Conservation (phyloP, 2,888 invertebrate species). For the Thymelicus sylvestris region DNA sequence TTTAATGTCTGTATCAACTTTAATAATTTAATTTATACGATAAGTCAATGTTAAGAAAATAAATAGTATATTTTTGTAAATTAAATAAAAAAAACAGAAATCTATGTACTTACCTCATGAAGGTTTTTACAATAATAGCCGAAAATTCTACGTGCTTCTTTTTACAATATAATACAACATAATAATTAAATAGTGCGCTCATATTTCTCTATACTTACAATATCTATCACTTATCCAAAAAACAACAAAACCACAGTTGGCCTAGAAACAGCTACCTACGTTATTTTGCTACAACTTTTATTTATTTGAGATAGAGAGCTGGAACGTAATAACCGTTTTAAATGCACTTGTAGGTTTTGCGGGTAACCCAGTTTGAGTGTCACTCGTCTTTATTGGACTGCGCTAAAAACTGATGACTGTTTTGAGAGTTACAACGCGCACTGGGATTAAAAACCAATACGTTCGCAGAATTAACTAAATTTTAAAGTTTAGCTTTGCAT, state of each 20-base stretch:
- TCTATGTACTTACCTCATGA: too few relatives aligned
- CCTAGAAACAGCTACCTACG: background rate
- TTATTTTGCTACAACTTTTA: constrained; percentile 1
- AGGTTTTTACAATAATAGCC: too few relatives aligned
- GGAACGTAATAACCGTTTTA: constrained; percentile 19
- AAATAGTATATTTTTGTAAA: too few relatives aligned
- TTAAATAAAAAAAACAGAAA: too few relatives aligned
- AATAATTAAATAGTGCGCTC: too few relatives aligned
- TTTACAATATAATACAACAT: too few relatives aligned
- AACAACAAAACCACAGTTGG: background rate
- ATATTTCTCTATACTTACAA: too few relatives aligned
- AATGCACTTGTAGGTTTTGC: constrained; percentile 8
- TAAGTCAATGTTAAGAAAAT: background rate
- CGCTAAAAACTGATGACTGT: background rate
- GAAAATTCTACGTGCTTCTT: too few relatives aligned
- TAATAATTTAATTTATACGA: too few relatives aligned
- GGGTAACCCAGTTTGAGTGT: constrained; percentile 20
- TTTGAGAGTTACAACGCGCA: constrained; percentile 9
- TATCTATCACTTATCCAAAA: background rate
- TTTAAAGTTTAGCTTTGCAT: too few relatives aligned
- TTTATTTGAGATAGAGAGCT: constrained; percentile 2
- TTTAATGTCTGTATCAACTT: background rate
- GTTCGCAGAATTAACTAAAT: background rate
- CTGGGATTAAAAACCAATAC: background rate
- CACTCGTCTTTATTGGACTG: constrained; percentile 22